Base-by-base conservation (phyloP, 2,888 invertebrate species). In the Lepetodrilus schrolli region DNA sequence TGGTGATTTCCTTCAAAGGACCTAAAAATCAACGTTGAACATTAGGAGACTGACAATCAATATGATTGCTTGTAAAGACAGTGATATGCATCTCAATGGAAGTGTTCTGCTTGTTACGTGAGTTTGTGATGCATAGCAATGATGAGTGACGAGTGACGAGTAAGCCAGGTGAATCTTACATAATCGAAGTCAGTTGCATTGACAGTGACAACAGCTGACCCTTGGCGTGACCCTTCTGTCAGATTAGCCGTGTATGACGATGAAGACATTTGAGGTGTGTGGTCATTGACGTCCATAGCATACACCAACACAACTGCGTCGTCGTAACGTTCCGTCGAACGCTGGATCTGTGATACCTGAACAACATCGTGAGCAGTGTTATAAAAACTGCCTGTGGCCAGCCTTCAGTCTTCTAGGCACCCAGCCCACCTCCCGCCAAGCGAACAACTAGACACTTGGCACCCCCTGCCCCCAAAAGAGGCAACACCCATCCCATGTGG, bases 281-380 rank as follows among this genome's bases (percentile, higher is more conserved):
- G 72, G 70, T 80, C 74, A 49, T 80, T 80, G n/a, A 74, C 69
- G 58, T 78, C 79, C 10, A 51, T 47, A n/a, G 74, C 76, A 21
- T 66, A 74, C 23, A 80, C 51, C 20, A 68, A 20, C 34, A 80
- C 69, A n/a, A 72, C 68, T 30, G 76, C 72, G 23, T 74, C 58
- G 34, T 66, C 71, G 34, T 70, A 66, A 2, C 79, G 73, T 7
- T 74, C 73, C n/a, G n/a, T 0, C 4, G 78, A 72, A 17, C 78
- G 65, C 70, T 80, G 66, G 30, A 36, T 68, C 70, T 80, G 79
- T 43, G 13, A 76, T 0, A 74, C 79, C 79, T 77, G 70, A 1
- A 2, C 23, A 17, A 37, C 1, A 2, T 37, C n/a, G 47, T 47
- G n/a, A n/a, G n/a, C n/a, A n/a, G n/a, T n/a, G n/a, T n/a, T n/a